These are phyloP conservation scores for Sciurus carolinensis DNA, from an alignment of 2,797 vertebrate genomes.

Conservation along the genomic window DNA sequence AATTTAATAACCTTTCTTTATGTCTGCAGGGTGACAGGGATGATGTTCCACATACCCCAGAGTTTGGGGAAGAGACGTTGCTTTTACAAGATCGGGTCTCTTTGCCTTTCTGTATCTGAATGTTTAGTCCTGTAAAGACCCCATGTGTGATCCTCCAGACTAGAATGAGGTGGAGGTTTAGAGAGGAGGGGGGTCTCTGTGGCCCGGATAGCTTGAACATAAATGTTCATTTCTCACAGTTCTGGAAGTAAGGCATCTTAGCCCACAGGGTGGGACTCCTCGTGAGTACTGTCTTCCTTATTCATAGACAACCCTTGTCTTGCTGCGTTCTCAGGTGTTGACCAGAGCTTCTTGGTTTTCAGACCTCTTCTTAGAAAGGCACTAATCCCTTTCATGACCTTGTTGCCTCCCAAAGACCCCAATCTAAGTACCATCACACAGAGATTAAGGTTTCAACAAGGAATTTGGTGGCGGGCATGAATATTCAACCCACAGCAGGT, in stretches of 20 bases:
- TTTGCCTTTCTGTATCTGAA: constrained; percentile 30
- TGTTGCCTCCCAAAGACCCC: background rate
- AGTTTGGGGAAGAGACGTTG: constrained; percentile 9
- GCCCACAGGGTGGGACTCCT: no score
- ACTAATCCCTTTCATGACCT: background rate
- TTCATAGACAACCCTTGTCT: background rate
- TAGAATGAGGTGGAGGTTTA: background rate
- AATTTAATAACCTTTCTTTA: constrained; percentile 54
- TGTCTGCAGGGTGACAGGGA: background rate
- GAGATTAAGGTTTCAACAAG: background rate
- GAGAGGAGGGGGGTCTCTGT: background rate
- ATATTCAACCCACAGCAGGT: background rate
- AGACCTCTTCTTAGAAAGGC: background rate
- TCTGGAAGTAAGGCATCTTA: background rate
- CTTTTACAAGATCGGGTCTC: background rate
- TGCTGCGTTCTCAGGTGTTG: background rate
- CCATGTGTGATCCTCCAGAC: background rate
- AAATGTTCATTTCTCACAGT: background rate
- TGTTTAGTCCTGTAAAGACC: background rate
- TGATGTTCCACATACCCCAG: background rate
- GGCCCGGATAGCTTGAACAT: background rate
- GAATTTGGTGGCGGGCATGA: background rate
- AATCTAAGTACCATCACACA: background rate
- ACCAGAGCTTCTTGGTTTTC: background rate
- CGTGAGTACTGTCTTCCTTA: background rate